These are phyloP conservation scores for Aproaerema taeniolella DNA, from an alignment of 2,888 invertebrate genomes.

Conservation along the genomic window DNA sequence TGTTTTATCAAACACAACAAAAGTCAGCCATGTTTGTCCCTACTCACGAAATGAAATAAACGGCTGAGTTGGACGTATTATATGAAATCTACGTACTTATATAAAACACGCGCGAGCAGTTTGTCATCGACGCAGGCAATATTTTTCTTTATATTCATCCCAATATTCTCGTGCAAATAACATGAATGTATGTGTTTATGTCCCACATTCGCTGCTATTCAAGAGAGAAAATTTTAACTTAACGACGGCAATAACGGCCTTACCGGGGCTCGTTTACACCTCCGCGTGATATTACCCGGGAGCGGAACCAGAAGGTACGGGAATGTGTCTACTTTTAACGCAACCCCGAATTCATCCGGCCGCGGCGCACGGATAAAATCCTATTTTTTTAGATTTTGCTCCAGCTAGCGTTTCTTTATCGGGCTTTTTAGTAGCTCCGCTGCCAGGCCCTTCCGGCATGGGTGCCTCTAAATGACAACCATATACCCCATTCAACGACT, in stretches of 20 bases:
- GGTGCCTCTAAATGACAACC: neutral
- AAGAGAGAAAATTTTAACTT: slow-evolving; percentile 62
- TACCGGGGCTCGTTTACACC: slow-evolving; percentile 56
- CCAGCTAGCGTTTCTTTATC: slow-evolving; percentile 8
- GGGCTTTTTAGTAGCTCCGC: slow-evolving; percentile 1
- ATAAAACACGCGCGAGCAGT: slow-evolving; percentile 16
- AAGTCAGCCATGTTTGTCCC: neutral
- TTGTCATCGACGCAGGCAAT: slow-evolving; percentile 20
- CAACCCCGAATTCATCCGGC: slow-evolving; percentile 36
- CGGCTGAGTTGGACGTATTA: slow-evolving; percentile 17
- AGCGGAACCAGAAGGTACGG: slow-evolving; percentile 43
- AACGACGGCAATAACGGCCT: slow-evolving; percentile 59
- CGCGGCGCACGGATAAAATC: slow-evolving; percentile 3
- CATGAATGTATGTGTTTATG: slow-evolving; percentile 55
- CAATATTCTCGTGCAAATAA: slow-evolving; percentile 51
- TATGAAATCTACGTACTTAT: neutral
- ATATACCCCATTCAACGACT: neutral
- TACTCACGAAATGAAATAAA: slow-evolving; percentile 9
- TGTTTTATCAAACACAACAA: neutral
- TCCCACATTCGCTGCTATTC: slow-evolving; percentile 51
- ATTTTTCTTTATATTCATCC: slow-evolving; percentile 32
- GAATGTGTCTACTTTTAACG: slow-evolving; percentile 34
- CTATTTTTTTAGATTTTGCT: slow-evolving; percentile 9
- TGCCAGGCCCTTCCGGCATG: neutral
- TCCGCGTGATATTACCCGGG: slow-evolving; percentile 51